Evolutionary conservation across 2,797 vertebrate species (phyloP), one percentile per base, ranked within the genome.

Genomic region (Euphonia xanthogaster): DNA sequence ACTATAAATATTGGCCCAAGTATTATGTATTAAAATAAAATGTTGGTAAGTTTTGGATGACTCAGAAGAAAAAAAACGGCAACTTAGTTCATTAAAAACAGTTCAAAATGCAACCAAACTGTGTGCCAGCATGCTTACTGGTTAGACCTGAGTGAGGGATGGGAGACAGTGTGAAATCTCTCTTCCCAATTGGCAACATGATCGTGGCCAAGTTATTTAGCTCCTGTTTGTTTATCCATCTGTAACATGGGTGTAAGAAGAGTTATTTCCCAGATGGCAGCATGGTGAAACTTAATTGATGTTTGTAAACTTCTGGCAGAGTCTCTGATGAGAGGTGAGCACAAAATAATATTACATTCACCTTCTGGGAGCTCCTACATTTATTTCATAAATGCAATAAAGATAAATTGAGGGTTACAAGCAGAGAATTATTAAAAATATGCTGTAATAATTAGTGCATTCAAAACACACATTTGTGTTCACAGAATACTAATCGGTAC

Each of bases 251-350:
- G 77, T 86, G 67, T 70, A 87, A 67, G 77, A 78, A 75, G 82
- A 94, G 60, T 96, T 95, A 97, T 96, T 96, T 94, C 96, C 95
- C 95, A 95, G 53, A 71, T 72, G 93, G 75, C 68, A 94, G 55
- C n/a, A 25, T 22, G 53, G 61, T 88, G 53, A 96, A 92, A 87
- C 63, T 88, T 95, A 96, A 95, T 85, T 92, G 93, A 95, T 77
- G 53, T 95, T 95, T 83, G 63, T 85, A 93, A 93, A 95, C 78
- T 96, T 86, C 74, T 89, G 28, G 14, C 63, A 86, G 55, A 90
- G 77, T 76, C 88, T 35, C 93, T 58, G 44, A 84, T 85, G 92
- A 93, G 50, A 95, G 80, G 78, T 82, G 60, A 97, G 57, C 42
- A 61, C 53, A 91, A 95, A 95, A 95, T 90, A 90, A 88, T 94